Conservation (phyloP, 2,113 vertebrate species). For the Scomber japonicus region DNA sequence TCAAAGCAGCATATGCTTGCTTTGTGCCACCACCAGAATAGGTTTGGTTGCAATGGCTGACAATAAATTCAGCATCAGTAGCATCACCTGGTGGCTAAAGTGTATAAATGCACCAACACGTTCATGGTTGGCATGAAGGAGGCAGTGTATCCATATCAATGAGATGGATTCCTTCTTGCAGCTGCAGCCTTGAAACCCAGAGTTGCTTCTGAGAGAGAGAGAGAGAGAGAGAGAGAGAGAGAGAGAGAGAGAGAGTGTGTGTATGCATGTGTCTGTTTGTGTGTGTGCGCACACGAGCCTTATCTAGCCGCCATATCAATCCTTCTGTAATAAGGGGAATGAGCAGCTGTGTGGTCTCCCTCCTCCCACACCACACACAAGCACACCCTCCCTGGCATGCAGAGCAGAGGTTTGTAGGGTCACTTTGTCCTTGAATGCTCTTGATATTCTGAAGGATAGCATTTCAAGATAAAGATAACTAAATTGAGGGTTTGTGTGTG, state of each 20-base stretch:
- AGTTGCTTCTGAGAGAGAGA: slow-evolving; percentile 41
- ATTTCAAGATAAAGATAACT: slow-evolving; percentile 65
- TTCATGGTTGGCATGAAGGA: slow-evolving; percentile 49
- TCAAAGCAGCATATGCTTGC: no score
- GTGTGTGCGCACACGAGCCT: slow-evolving; percentile 1
- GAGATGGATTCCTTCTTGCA: slow-evolving; percentile 67
- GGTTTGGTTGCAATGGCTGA: not conserved
- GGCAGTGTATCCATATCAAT: slow-evolving; percentile 71
- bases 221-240: no score
- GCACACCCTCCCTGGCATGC: slow-evolving; percentile 44
- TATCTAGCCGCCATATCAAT: slow-evolving; percentile 59
- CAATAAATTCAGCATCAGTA: slow-evolving; percentile 10
- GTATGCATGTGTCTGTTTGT: slow-evolving; percentile 44
- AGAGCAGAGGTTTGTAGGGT: slow-evolving; percentile 65
- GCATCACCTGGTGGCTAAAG: slow-evolving; percentile 68
- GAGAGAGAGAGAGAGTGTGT: slow-evolving; percentile 7
- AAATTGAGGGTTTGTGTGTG: not conserved
- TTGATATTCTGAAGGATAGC: slow-evolving; percentile 73
- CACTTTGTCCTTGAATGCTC: slow-evolving; percentile 79
- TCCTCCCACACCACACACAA: slow-evolving; percentile 18
- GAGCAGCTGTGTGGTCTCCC: slow-evolving; percentile 69
- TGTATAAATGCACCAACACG: slow-evolving; percentile 30
- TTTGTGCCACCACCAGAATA: no score
- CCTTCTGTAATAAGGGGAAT: slow-evolving; percentile 62
- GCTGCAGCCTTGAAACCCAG: slow-evolving; percentile 81